Percentiles rank a stretch among this genome's conserved stretches.
Conservation (phyloP, 2,888 invertebrate genomes). For the Luperina testacea region DNA sequence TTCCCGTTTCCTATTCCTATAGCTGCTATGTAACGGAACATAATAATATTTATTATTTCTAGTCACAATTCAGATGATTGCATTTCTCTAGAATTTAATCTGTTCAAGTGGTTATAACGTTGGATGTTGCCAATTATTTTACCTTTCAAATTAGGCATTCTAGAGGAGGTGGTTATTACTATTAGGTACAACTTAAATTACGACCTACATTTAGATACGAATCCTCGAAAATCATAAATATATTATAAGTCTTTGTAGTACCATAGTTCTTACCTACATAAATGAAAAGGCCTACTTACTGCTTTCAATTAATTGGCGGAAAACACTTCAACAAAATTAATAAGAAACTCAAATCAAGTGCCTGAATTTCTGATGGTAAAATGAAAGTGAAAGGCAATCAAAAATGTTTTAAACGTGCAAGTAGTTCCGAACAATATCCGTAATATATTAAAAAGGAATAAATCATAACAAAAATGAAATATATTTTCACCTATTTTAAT, state of each 20-base stretch:
- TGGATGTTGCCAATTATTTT: not conserved
- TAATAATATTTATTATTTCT: constrained; percentile 26
- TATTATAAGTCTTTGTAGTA: not conserved
- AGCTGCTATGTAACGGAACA: constrained; percentile 7
- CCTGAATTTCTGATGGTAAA: not conserved
- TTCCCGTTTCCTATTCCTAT: constrained; percentile 21
- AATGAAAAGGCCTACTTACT: not conserved
- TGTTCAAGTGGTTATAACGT: constrained; percentile 2
- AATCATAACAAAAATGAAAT: not conserved
- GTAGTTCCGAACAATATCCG: not conserved
- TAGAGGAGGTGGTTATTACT: not conserved
- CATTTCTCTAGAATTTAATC: constrained; percentile 6
- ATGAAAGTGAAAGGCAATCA: not conserved
- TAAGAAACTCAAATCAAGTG: not conserved
- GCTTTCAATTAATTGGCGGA: not conserved
- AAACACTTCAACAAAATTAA: not conserved
- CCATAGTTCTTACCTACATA: not conserved
- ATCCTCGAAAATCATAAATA: not conserved
- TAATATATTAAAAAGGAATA: not conserved
- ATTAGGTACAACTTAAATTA: not conserved
- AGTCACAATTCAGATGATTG: not conserved
- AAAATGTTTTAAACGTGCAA: not conserved
- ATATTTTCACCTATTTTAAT: not conserved
- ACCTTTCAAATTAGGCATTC: not conserved
- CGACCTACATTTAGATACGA: not conserved